Conservation (phyloP, 2,113 vertebrate species). For the Epinephelus fuscoguttatus region DNA sequence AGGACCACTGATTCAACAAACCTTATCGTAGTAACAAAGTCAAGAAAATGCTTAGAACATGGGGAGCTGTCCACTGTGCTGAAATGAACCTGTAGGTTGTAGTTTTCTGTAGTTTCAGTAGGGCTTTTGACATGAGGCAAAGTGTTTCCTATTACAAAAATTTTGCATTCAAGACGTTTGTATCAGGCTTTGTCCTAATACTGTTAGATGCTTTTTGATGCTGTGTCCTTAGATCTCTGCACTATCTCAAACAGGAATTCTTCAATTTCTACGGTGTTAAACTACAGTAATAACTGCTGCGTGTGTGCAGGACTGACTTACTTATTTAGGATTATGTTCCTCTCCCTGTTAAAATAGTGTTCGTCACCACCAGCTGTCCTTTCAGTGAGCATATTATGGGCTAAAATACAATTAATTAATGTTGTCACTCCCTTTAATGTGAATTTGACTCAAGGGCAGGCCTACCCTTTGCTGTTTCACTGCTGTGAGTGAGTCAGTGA, state of each 20-base stretch:
- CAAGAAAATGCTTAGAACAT: no score
- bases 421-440: constrained; percentile 58
- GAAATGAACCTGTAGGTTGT: neutral
- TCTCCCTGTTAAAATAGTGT: constrained; percentile 1
- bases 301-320: neutral
- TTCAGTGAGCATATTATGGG: constrained; percentile 23
- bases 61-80: constrained; percentile 14
- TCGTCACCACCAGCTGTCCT: constrained; percentile 32
- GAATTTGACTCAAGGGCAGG: constrained; percentile 57
- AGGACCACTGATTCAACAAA: no score
- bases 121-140: neutral
- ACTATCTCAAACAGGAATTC: neutral
- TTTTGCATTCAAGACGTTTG: neutral
- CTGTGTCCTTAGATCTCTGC: neutral
- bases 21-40: no score
- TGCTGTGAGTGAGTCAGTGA: constrained; percentile 49
- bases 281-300: neutral
- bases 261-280: neutral
- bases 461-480: constrained; percentile 55
- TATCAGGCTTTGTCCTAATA: neutral
- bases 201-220: neutral
- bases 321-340: neutral
- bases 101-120: neutral
- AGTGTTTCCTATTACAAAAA: neutral
- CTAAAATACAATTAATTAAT: constrained; percentile 44